Evolutionary conservation across 1,140 invertebrate genomes (phyloP), one percentile per base, ranked within the genome.

Genomic region (Drosophila ercepeae): DNA sequence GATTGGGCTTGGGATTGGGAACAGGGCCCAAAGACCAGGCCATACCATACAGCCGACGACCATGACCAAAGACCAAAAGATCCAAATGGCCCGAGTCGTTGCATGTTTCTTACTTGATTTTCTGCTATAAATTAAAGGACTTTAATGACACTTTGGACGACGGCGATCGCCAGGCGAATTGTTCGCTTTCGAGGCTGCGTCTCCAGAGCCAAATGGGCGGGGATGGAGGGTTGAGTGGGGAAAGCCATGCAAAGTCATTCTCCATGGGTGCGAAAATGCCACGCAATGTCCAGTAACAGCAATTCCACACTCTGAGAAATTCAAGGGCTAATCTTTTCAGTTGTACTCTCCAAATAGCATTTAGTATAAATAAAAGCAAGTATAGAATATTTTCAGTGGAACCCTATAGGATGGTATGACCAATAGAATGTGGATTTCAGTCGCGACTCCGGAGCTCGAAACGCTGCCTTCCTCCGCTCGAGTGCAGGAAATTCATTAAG

Each of bases 71-170:
- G 60, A 67, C 63, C 63, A 60, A 60, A 39, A 60, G 58, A 60
- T 60, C 58, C 58, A 67, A 67, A 67, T 67, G 60, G 67, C 52
- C 78, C 64, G 60, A 77, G 78, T 83, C 78, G 78, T 86, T 82
- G 82, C 82, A 86, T 86, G 82, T 86, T 86, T 86, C 82, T 86
- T 86, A 71, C 82, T 86, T 86, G 82, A 86, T 86, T 86, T 86
- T 86, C 82, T 88, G 82, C 82, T 88, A 86, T 86, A 86, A 86
- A 86, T 86, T 86, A 86, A 86, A 86, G 82, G 82, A 88, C 82
- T 86, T 86, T 86, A 86, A 86, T 86, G 82, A 86, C 82, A 86
- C 82, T 86, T 86, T 81, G 74, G 77, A 88, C 76, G 82, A 60
- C 73, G 76, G 64, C 75, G 81, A 88, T 81, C 82, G 67, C 82